Conservation (phyloP, 2,113 vertebrate species). For the Peromyscus polionotus region DNA sequence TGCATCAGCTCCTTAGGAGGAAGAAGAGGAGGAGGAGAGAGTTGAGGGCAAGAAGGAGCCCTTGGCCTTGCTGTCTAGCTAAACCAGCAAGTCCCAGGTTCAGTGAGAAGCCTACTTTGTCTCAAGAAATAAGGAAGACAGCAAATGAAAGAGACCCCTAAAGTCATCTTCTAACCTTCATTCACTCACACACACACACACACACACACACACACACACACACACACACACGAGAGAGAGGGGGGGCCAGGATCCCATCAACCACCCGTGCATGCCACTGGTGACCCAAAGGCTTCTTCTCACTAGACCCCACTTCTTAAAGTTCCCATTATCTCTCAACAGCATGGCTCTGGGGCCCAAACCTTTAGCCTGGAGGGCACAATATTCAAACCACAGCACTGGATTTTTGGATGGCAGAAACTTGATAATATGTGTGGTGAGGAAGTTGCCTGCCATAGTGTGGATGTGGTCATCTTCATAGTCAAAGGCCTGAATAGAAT, state of each 20-base stretch:
- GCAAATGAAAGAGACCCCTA: neutral
- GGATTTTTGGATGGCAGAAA: neutral
- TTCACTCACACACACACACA: neutral
- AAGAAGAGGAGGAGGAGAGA: too few relatives aligned
- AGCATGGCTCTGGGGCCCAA: neutral
- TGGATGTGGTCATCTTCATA: neutral
- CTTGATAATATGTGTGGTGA: neutral
- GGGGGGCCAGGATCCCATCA: neutral
- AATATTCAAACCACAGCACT: neutral
- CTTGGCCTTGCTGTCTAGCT: neutral
- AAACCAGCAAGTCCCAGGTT: neutral
- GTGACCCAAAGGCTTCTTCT: neutral
- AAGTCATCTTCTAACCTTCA: neutral
- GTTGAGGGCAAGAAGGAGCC: too few relatives aligned
- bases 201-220: neutral
- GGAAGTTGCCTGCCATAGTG: neutral
- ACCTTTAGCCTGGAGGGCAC: neutral
- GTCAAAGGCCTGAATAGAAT: neutral
- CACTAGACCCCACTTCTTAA: neutral
- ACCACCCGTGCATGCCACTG: neutral
- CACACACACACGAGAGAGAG: too few relatives aligned
- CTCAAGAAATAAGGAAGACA: neutral
- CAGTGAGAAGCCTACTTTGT: neutral
- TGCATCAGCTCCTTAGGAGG: too few relatives aligned
- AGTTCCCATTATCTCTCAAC: neutral